Conservation (phyloP, 2,888 invertebrate species). For the Schizaphis graminum region DNA sequence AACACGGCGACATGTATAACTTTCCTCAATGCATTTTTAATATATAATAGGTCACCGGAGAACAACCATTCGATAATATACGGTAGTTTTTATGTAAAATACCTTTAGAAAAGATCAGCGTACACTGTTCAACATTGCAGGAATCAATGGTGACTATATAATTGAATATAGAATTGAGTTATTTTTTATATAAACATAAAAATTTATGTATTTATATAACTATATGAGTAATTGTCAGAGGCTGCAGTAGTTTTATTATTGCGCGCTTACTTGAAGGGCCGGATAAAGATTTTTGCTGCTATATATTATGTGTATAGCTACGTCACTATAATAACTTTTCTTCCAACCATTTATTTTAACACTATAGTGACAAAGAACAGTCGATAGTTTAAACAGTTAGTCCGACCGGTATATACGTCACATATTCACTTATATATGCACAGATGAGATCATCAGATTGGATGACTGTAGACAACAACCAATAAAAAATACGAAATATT, state of each 20-base stretch:
- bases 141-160: not conserved
- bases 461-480: not conserved
- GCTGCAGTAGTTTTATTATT: not conserved
- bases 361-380: not conserved
- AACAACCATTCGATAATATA: not conserved
- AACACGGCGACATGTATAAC: not conserved
- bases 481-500: not conserved
- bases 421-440: not conserved
- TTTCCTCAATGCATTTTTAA: not conserved
- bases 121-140: not conserved
- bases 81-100: not conserved
- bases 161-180: not conserved
- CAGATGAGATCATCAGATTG: not conserved
- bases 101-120: not conserved
- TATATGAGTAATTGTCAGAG: not conserved
- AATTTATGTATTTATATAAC: no score
- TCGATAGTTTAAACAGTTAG: not conserved
- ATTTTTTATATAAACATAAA: not conserved
- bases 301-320: not conserved
- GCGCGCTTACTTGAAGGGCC: not conserved
- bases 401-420: not conserved
- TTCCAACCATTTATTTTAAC: not conserved
- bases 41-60: not conserved
- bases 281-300: not conserved
- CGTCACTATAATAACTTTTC: not conserved